phyloP scores from a whole-genome alignment of 1,140 invertebrate genomes.

The Drosophila parabipectinata region DNA sequence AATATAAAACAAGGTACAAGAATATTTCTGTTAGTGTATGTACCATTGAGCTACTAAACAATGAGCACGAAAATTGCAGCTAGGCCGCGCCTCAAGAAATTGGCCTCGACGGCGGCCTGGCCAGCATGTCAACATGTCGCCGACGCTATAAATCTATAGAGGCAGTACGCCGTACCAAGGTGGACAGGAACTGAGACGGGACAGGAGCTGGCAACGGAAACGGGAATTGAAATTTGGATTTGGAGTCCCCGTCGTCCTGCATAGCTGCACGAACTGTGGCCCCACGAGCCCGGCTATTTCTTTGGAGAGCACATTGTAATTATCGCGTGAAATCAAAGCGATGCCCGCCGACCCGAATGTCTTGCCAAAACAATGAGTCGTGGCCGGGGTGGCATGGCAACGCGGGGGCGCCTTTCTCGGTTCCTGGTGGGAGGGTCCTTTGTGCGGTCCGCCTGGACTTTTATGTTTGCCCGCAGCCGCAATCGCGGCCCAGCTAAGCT shows the following conservation, averaged over 20 bases:
- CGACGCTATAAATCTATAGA: constrained; percentile 70
- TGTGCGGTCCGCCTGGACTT: constrained; percentile 29
- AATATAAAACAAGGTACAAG: too few relatives aligned
- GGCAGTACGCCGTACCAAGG: constrained; percentile 27
- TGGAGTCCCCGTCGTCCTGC: constrained; percentile 13
- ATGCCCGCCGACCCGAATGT: constrained; percentile 26
- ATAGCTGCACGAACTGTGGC: constrained; percentile 63
- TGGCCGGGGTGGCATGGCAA: constrained; percentile 36
- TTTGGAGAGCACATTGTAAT: constrained; percentile 63
- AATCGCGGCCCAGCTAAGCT: constrained; percentile 37
- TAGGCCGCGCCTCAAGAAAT: constrained; percentile 29
- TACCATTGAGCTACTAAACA: constrained; percentile 55
- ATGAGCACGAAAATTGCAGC: constrained; percentile 44
- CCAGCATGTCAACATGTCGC: constrained; percentile 76
- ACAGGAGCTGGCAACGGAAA: background rate
- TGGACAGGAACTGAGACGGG: background rate
- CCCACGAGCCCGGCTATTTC: constrained; percentile 34
- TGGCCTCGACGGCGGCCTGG: constrained; percentile 26
- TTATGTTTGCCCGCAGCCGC: constrained; percentile 30
- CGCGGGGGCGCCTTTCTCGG: background rate
- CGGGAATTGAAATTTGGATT: constrained; percentile 1
- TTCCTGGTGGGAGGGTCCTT: constrained; percentile 9
- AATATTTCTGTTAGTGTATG: constrained; percentile 4
- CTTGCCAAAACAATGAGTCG: constrained; percentile 44
- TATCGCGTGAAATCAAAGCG: constrained; percentile 76